A percentile compares a stretch with the other conserved stretches of the same genome.
phyloP scores from a whole-genome alignment of 2,113 vertebrate genomes.

The Lophotis ruficrista region DNA sequence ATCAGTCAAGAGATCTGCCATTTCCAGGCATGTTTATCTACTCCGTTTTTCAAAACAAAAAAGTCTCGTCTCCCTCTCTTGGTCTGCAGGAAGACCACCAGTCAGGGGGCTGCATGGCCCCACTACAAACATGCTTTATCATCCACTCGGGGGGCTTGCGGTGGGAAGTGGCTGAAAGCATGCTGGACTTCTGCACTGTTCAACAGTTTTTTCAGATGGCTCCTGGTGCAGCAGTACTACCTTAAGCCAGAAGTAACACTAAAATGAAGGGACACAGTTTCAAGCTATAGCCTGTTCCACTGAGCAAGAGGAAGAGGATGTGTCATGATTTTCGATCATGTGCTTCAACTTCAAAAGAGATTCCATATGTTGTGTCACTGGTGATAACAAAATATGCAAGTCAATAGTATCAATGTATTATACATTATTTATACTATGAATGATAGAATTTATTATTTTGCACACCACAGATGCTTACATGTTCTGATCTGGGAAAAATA shows the following conservation, averaged over 20 bases:
- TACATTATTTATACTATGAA: not conserved
- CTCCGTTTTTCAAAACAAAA: not conserved
- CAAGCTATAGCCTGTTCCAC: conserved; percentile 29
- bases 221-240: not conserved
- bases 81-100: conserved; percentile 8
- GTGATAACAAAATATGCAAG: not conserved
- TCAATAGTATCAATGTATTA: not conserved
- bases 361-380: not conserved
- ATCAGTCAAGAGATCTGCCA: conserved; percentile 23
- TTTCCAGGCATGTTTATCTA: conserved; percentile 14
- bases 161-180: not conserved
- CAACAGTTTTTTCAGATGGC: conserved; percentile 49
- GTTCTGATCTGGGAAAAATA: not conserved
- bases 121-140: not conserved
- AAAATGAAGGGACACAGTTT: conserved; percentile 18
- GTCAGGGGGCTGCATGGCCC: not conserved
- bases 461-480: not conserved
- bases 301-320: not conserved
- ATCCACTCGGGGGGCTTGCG: not conserved
- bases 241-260: conserved; percentile 62
- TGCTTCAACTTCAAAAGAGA: conserved; percentile 49
- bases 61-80: not conserved
- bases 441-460: not conserved
- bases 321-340: conserved; percentile 53
- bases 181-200: conserved; percentile 33